Evolutionary conservation across 2,797 vertebrate species (phyloP), one percentile per base, ranked within the genome.

Genomic region (Macroramphosus scolopax): DNA sequence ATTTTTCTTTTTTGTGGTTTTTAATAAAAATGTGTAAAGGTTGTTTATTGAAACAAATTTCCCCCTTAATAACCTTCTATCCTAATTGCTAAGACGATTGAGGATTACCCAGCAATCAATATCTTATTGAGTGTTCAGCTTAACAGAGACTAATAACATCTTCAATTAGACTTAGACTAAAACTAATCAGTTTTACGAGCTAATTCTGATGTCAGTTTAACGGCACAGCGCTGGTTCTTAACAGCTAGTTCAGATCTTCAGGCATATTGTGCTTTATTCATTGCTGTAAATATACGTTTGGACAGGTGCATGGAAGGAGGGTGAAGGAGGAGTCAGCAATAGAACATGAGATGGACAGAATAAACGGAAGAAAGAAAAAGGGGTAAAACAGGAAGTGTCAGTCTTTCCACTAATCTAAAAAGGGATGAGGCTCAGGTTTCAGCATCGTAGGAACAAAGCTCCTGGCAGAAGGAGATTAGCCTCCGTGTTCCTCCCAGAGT

Each of bases 61-160:
- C 42, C 41, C 32, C 55, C 64, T 54, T 80, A 82, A 85, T 84
- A 82, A 78, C 70, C 63, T 39, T 44, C 44, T 13, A 17, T 51
- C 51, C 65, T 81, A 85, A 87, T 87, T 76, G 81, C 69, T 57
- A 52, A 70, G 63, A 82, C 67, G 68, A 77, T 60, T 39, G 56
- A 65, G 49, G 44, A 80, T 84, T 78, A 79, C 69, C 61, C 57
- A 51, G 73, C 45, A 75, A 81, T 87, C 83, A 82, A 80, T 87
- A 68, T 77, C 47, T 40, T 51, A 72, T 74, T 67, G 60, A 56
- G 72, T 49, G 51, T 82, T 73, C 70, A 49, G 71, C 47, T 56
- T 59, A 63, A 57, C 40, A 39, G 56, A 78, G 72, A 84, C 56
- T 69, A 85, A 84, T 81, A 68, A 59, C 63, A 68, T 53, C 75